Conservation (phyloP, 1,140 invertebrate genomes). For the Cotesia vestalis region DNA sequence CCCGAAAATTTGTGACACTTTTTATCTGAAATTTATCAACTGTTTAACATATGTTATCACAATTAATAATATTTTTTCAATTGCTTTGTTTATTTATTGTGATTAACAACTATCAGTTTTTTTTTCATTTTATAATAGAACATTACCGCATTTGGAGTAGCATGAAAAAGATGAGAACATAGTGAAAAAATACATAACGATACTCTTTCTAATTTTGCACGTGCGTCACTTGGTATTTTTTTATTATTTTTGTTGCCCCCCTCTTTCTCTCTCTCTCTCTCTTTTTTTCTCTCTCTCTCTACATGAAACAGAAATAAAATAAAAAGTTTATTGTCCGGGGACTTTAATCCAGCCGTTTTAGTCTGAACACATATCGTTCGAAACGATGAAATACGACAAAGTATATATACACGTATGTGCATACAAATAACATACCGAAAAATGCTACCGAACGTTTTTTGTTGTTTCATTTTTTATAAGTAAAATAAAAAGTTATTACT, state of each 20-base stretch:
- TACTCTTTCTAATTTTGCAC: conserved; percentile 1
- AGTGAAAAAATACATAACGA: not conserved
- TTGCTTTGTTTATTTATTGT: too few relatives aligned
- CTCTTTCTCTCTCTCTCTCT: not conserved
- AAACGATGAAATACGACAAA: conserved; percentile 50
- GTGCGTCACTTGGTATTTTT: conserved; percentile 12
- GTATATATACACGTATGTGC: conserved; percentile 18
- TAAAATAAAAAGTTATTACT: conserved; percentile 2
- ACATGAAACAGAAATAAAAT: conserved; percentile 47
- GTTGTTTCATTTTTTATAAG: conserved; percentile 3
- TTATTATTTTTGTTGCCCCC: conserved; percentile 1
- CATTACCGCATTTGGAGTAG: too few relatives aligned
- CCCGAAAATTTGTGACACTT: conserved; percentile 23
- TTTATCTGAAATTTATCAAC: not conserved
- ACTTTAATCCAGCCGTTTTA: conserved; percentile 55
- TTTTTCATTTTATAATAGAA: not conserved
- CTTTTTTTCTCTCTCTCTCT: not conserved
- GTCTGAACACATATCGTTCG: conserved; percentile 42
- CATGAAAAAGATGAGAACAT: not conserved
- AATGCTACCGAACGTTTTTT: conserved; percentile 23
- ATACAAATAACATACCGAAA: conserved; percentile 28
- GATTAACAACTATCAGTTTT: too few relatives aligned
- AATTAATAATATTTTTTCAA: too few relatives aligned
- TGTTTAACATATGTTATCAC: too few relatives aligned
- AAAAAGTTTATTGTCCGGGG: conserved; percentile 54